Evolutionary conservation across 2,113 vertebrate species (phyloP).

Genomic region (Oostethus manadensis): DNA sequence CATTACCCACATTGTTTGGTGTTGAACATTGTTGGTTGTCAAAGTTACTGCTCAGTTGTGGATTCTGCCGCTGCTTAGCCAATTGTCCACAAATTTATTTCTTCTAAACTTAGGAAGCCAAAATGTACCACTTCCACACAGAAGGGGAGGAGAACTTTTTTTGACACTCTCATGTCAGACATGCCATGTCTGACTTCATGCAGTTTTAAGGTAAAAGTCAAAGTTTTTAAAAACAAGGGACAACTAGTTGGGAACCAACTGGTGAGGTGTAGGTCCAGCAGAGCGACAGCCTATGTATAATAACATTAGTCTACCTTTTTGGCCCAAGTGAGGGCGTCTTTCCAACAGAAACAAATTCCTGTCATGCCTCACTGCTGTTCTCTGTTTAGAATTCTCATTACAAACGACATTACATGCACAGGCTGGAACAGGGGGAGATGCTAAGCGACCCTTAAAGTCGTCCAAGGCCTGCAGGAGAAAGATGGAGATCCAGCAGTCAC

Average conservation of each 20-base stretch:
- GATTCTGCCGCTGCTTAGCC: too few species aligned
- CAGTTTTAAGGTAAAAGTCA: too few species aligned
- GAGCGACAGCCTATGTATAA: conserved; percentile 85
- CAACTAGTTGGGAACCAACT: conserved; percentile 75
- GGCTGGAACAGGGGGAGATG: conserved; percentile 70
- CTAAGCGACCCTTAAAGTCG: conserved; percentile 44
- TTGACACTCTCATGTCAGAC: too few species aligned
- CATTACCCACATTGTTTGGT: too few species aligned
- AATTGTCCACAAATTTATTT: too few species aligned
- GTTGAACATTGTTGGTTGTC: too few species aligned
- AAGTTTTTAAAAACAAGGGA: too few species aligned
- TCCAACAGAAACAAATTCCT: conserved; percentile 98
- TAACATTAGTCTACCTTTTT: conserved; percentile 95
- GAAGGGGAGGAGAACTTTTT: too few species aligned
- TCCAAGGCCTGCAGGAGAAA: conserved; percentile 35
- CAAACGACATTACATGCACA: conserved; percentile 86
- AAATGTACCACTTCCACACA: too few species aligned
- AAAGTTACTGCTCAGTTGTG: too few species aligned
- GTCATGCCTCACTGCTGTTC: conserved; percentile 96
- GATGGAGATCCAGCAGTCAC: conserved; percentile 17
- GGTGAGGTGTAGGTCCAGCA: conserved; percentile 83
- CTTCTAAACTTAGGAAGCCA: too few species aligned
- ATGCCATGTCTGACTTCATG: too few species aligned
- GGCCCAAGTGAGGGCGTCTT: conserved; percentile 83
- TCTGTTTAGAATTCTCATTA: conserved; percentile 97